Conservation (phyloP, 2,888 invertebrate species). For the Polyommatus iphigenia region DNA sequence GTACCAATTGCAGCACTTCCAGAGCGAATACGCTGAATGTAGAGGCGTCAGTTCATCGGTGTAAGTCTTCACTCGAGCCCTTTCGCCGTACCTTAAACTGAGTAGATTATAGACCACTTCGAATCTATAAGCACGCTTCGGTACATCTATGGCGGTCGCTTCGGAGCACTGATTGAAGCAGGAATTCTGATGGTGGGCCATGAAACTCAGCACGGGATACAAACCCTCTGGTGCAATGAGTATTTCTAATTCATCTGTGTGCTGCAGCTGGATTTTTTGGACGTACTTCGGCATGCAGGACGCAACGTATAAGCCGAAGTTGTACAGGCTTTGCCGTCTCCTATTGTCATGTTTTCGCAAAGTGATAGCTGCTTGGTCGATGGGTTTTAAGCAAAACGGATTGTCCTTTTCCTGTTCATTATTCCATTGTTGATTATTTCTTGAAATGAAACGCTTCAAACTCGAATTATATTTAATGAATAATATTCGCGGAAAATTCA, state of each 20-base stretch:
- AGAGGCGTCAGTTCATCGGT: conserved; percentile 70
- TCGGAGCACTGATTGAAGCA: conserved; percentile 60
- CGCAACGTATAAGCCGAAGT: conserved; percentile 69
- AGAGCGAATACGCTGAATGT: conserved; percentile 57
- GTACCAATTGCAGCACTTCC: conserved; percentile 54
- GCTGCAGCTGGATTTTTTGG: conserved; percentile 67
- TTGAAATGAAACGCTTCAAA: conserved; percentile 37
- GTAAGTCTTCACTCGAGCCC: conserved; percentile 62
- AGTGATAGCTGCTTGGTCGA: conserved; percentile 53
- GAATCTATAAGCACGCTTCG: conserved; percentile 61
- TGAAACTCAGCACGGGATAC: conserved; percentile 58
- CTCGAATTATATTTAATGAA: conserved; percentile 18
- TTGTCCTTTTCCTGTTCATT: conserved; percentile 46
- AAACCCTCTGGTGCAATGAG: conserved; percentile 64
- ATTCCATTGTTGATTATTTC: conserved; percentile 30
- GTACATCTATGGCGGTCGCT: conserved; percentile 67
- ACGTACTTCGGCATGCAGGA: conserved; percentile 69
- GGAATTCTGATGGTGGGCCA: conserved; percentile 64
- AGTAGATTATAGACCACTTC: conserved; percentile 63
- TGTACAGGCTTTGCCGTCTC: conserved; percentile 60
- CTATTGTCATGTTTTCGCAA: conserved; percentile 60
- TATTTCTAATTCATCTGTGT: conserved; percentile 65
- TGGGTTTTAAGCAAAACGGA: conserved; percentile 55
- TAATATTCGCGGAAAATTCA: not conserved
- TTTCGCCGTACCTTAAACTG: conserved; percentile 57